phyloP scores from a whole-genome alignment of 2,888 invertebrate species.

The Spicauda simplicius region DNA sequence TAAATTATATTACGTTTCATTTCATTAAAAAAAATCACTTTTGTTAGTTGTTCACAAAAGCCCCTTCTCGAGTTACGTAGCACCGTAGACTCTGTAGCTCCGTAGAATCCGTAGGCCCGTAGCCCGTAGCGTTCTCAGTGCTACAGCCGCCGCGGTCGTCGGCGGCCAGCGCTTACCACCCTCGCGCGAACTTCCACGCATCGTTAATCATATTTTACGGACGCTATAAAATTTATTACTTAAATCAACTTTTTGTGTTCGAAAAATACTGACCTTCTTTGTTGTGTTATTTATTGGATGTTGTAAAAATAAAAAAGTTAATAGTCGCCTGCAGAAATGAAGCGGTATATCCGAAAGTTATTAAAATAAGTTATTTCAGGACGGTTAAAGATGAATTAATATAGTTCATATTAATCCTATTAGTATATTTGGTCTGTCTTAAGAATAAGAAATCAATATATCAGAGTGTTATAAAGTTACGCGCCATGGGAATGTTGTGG shows the following conservation, averaged over 20 bases:
- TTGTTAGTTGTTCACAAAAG: not conserved
- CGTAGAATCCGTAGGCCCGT: constrained; percentile 23
- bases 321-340: constrained; percentile 10
- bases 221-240: constrained; percentile 60
- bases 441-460: constrained; percentile 1
- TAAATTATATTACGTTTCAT: too few species aligned
- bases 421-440: not conserved
- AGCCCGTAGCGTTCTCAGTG: constrained; percentile 58
- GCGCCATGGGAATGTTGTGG: constrained; percentile 20
- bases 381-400: not conserved
- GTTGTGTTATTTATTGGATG: constrained; percentile 46
- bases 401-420: not conserved
- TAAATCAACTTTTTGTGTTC: constrained; percentile 47
- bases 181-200: constrained; percentile 58
- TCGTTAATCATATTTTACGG: constrained; percentile 70
- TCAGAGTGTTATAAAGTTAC: constrained; percentile 11
- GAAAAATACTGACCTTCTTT: constrained; percentile 34
- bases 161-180: constrained; percentile 57
- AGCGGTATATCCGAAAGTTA: constrained; percentile 18
- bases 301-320: constrained; percentile 42
- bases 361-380: not conserved
- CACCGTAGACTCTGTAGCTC: constrained; percentile 8
- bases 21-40: not conserved
- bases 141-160: constrained; percentile 60
- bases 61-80: not conserved